A percentile compares a stretch with the other conserved stretches of the same genome.
phyloP scores from a whole-genome alignment of 2,888 invertebrate genomes.

The Chrysolina haemoptera region DNA sequence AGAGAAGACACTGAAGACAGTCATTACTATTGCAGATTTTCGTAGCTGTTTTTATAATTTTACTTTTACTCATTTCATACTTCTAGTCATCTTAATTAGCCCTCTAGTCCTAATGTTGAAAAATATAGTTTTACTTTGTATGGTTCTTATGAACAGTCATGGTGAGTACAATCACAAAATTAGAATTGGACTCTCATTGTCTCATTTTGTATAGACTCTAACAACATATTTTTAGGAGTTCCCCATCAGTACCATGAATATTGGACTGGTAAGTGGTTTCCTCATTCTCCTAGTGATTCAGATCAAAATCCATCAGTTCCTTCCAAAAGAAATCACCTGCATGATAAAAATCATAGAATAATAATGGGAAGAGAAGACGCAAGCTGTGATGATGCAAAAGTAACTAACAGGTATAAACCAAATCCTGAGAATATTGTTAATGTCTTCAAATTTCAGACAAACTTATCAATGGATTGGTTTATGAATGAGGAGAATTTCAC shows the following conservation, averaged over 20 bases:
- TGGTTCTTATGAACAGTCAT: constrained; percentile 49
- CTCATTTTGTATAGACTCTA: too few species aligned
- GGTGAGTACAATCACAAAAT: constrained; percentile 45
- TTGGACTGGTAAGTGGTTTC: constrained; percentile 69
- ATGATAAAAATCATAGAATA: constrained; percentile 66
- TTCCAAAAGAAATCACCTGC: constrained; percentile 46
- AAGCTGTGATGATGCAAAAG: constrained; percentile 80
- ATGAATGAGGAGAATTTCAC: constrained; percentile 73
- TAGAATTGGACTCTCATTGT: too few species aligned
- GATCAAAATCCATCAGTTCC: constrained; percentile 55
- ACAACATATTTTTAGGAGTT: constrained; percentile 22
- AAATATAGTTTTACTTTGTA: constrained; percentile 55
- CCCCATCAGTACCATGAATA: constrained; percentile 24
- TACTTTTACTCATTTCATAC: constrained; percentile 40
- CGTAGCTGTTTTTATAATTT: constrained; percentile 41
- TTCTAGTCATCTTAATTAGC: constrained; percentile 45
- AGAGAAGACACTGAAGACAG: constrained; percentile 25
- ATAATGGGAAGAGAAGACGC: constrained; percentile 73
- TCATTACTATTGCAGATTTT: constrained; percentile 35
- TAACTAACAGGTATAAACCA: constrained; percentile 53
- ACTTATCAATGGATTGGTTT: constrained; percentile 77
- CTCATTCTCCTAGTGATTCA: constrained; percentile 58
- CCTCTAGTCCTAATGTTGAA: constrained; percentile 54
- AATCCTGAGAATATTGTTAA: background rate
- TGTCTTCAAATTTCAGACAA: constrained; percentile 69